Percentiles rank a stretch among this genome's conserved stretches.
Conservation (phyloP, 2,113 vertebrate species). For the Pyrgilauda ruficollis region DNA sequence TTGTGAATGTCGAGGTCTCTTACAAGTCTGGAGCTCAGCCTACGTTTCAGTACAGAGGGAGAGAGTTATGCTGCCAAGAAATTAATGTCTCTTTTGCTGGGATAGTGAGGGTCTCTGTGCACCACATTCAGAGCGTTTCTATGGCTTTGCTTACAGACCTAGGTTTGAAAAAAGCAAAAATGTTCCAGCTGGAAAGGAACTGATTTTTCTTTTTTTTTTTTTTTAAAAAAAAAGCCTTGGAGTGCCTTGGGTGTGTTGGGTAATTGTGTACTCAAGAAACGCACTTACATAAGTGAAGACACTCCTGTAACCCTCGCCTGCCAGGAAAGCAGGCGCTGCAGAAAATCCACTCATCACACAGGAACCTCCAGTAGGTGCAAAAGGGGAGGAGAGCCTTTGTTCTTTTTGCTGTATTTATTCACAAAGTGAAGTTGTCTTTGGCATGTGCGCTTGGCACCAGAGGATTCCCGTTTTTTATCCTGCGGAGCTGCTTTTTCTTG, state of each 20-base stretch:
- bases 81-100: neutral
- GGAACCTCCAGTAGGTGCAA: neutral
- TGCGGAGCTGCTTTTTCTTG: neutral
- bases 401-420: neutral
- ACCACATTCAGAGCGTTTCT: fast-evolving
- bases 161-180: neutral
- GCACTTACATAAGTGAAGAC: conserved; percentile 53
- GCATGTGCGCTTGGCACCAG: neutral
- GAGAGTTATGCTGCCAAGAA: neutral
- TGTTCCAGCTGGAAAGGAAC: neutral
- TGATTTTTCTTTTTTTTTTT: neutral
- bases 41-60: neutral
- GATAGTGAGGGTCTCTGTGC: neutral
- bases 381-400: neutral
- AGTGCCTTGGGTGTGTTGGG: conserved; percentile 39
- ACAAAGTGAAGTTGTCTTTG: conserved; percentile 11
- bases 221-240: neutral
- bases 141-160: neutral
- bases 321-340: neutral
- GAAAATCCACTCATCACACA: neutral
- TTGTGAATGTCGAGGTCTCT: neutral
- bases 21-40: conserved; percentile 18
- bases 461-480: neutral
- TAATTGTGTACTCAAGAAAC: conserved; percentile 47
- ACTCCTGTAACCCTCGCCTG: conserved; percentile 31